A percentile compares a stretch with the other conserved stretches of the same genome.
Evolutionary conservation across 2,888 invertebrate genomes (phyloP).

Genomic region (Philhelius pedissequus): DNA sequence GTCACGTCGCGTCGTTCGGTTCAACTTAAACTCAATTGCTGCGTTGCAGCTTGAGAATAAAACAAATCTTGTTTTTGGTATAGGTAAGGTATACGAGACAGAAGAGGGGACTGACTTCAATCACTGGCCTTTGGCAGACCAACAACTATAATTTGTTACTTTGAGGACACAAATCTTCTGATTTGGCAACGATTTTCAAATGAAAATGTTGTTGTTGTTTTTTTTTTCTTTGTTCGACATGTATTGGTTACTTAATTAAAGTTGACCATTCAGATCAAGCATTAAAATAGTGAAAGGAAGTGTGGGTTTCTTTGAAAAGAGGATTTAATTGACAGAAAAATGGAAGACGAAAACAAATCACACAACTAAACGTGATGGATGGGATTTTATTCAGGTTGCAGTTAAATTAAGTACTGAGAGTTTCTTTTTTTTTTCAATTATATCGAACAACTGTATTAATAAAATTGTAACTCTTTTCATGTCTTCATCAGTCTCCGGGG

Average conservation of each 20-base stretch:
- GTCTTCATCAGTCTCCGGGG: too few species aligned
- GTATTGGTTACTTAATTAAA: neutral
- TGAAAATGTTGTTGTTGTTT: constrained; percentile 9
- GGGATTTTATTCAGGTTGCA: neutral
- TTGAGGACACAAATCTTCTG: constrained; percentile 36
- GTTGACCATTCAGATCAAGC: neutral
- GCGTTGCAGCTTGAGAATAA: too few species aligned
- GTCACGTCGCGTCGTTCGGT: neutral
- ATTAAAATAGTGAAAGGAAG: constrained; percentile 34
- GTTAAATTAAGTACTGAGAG: too few species aligned
- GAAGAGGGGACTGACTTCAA: neutral
- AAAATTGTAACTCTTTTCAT: too few species aligned
- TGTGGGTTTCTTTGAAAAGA: neutral
- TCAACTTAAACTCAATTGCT: neutral
- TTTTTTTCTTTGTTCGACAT: neutral
- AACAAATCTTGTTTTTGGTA: constrained; percentile 32
- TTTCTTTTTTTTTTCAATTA: too few species aligned
- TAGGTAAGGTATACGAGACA: neutral
- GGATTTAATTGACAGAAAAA: constrained; percentile 6
- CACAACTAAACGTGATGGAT: neutral
- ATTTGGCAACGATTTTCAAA: constrained; percentile 47
- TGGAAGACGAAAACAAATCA: neutral
- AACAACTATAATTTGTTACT: constrained; percentile 44
- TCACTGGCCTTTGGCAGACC: constrained; percentile 1
- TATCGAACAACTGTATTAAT: too few species aligned